Conservation (phyloP, 2,113 vertebrate genomes). For the Rattus norvegicus region DNA sequence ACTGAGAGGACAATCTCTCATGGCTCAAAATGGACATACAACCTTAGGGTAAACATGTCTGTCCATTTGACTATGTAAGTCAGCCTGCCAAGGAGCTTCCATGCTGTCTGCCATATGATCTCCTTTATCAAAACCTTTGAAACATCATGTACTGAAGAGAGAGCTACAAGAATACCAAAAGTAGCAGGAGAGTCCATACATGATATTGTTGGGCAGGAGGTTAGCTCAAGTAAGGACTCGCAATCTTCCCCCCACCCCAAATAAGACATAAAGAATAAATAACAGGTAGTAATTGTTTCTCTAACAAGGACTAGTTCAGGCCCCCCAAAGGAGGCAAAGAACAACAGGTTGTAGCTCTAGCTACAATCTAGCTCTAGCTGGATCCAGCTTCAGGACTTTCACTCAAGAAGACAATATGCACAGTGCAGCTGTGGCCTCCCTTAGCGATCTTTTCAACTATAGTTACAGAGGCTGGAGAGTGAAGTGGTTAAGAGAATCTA, state of each 20-base stretch:
- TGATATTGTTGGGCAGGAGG: background rate
- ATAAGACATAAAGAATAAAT: background rate
- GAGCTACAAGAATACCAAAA: background rate
- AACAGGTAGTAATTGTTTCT: background rate
- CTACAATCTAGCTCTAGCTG: background rate
- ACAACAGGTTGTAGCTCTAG: too few species aligned
- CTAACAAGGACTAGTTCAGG: background rate
- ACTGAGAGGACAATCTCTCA: constrained; percentile 29
- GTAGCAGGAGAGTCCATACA: background rate
- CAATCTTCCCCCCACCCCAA: background rate
- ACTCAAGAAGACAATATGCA: too few species aligned
- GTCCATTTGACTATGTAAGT: constrained; percentile 1
- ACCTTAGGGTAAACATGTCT: constrained; percentile 41
- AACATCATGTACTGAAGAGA: background rate
- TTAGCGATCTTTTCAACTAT: background rate
- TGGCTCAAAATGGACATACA: constrained; percentile 24
- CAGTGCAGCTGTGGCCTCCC: background rate
- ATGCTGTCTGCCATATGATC: background rate
- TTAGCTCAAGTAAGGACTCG: background rate
- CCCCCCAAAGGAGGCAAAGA: background rate
- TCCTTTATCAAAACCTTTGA: constrained; percentile 2
- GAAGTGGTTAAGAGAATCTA: background rate
- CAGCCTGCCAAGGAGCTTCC: constrained; percentile 22
- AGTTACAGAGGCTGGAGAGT: background rate
- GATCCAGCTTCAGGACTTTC: background rate